Percentiles rank a stretch among this genome's conserved stretches.
Evolutionary conservation across 2,888 invertebrate species (phyloP).

Genomic region (Aphelenchoides bicaudatus): DNA sequence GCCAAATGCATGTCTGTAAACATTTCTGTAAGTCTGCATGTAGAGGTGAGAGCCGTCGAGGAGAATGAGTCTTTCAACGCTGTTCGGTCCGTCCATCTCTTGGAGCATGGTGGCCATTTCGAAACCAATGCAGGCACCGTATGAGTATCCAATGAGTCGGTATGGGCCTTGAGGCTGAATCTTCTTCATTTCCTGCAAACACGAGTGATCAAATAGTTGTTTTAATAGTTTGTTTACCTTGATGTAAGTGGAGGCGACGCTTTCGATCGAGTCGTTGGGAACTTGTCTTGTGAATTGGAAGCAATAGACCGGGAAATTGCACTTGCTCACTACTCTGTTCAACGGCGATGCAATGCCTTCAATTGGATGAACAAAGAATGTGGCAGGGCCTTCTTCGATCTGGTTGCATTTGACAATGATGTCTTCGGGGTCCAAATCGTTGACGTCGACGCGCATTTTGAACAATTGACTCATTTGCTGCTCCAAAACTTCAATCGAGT

Average conservation of each 20-base stretch:
- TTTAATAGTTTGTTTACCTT: slow-evolving; percentile 28
- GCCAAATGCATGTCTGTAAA: slow-evolving; percentile 60
- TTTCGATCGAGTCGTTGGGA: slow-evolving; percentile 58
- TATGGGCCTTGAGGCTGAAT: slow-evolving; percentile 80
- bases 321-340: slow-evolving; percentile 69
- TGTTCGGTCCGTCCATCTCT: slow-evolving; percentile 57
- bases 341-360: slow-evolving; percentile 70
- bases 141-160: slow-evolving; percentile 87
- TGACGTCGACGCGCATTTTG: slow-evolving; percentile 62
- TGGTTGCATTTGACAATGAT: slow-evolving; percentile 56
- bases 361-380: slow-evolving; percentile 75
- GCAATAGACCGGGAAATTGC: slow-evolving; percentile 63
- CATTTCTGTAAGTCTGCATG: slow-evolving; percentile 63
- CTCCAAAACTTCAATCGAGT: slow-evolving; percentile 55
- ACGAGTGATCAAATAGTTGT: not conserved
- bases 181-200: slow-evolving; percentile 69
- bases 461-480: slow-evolving; percentile 60
- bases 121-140: slow-evolving; percentile 87
- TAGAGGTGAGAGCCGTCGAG: slow-evolving; percentile 74
- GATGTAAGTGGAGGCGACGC: slow-evolving; percentile 57
- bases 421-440: slow-evolving; percentile 64
- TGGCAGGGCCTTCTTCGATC: slow-evolving; percentile 51
- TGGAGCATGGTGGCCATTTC: slow-evolving; percentile 87
- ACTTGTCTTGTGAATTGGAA: slow-evolving; percentile 58
- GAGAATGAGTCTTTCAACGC: slow-evolving; percentile 69